These are phyloP conservation scores for Yponomeuta malinellus DNA, from an alignment of 2,888 invertebrate species.

Conservation along the genomic window DNA sequence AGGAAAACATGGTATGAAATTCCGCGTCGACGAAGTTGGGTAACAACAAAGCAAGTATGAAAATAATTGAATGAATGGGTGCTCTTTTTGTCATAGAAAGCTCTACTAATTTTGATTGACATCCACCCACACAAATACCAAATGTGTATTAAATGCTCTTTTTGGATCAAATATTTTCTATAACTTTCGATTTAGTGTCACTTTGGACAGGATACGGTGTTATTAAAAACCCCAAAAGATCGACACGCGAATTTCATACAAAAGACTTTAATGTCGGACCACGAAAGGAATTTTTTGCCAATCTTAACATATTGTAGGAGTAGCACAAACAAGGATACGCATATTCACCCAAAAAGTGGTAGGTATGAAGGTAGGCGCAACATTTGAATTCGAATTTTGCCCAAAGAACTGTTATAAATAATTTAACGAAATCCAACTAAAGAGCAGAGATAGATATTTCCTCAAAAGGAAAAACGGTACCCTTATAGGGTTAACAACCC, in stretches of 20 bases:
- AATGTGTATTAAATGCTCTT: constrained; percentile 67
- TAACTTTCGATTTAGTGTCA: constrained; percentile 46
- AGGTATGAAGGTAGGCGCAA: neutral
- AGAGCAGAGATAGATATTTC: neutral
- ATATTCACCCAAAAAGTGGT: neutral
- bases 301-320: neutral
- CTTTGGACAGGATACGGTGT: constrained; percentile 49
- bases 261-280: neutral
- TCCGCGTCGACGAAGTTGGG: too few relatives aligned
- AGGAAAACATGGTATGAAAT: too few relatives aligned
- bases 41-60: too few relatives aligned
- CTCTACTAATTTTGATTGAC: constrained; percentile 58
- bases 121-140: constrained; percentile 57
- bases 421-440: neutral
- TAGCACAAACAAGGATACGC: neutral
- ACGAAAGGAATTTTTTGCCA: constrained; percentile 10
- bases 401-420: neutral
- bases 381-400: too few relatives aligned
- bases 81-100: constrained; percentile 34
- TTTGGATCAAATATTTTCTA: constrained; percentile 51
- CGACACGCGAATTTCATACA: constrained; percentile 18
- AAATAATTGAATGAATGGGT: constrained; percentile 20
- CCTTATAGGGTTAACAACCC: neutral
- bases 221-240: constrained; percentile 42
- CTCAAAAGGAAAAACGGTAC: neutral